phyloP scores from a whole-genome alignment of 2,113 vertebrate genomes.

The Varanus salvator region DNA sequence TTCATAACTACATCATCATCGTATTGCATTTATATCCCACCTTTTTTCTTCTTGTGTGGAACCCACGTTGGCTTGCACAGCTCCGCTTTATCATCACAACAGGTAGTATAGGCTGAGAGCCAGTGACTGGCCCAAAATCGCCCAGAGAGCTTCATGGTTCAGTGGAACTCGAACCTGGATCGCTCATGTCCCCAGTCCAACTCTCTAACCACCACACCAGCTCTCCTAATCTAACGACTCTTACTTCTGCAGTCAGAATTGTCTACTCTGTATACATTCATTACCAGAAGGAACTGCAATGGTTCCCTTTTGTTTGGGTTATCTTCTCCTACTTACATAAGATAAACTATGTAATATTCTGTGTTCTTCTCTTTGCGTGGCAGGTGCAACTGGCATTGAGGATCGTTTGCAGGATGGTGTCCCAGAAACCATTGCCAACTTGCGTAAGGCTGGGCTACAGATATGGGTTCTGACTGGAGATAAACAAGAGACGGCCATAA shows the following conservation, averaged over 20 bases:
- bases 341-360: neutral
- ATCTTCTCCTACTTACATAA: neutral
- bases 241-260: neutral
- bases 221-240: neutral
- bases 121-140: no score
- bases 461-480: slow-evolving; percentile 98
- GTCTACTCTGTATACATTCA: neutral
- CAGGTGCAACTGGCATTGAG: slow-evolving; percentile 95
- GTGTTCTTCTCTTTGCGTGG: neutral
- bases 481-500: slow-evolving; percentile 97
- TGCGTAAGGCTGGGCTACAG: slow-evolving; percentile 92
- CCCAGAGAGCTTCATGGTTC: no score
- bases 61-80: no score
- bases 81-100: no score
- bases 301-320: neutral
- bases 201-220: no score
- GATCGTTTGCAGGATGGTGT: slow-evolving; percentile 96
- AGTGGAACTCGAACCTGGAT: no score
- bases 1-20: neutral
- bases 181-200: no score
- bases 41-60: no score
- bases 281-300: neutral
- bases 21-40: no score
- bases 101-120: no score
- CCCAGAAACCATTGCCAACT: slow-evolving; percentile 90